Base-by-base conservation (phyloP, 2,797 vertebrate species). In the Clarias laeviceps region DNA sequence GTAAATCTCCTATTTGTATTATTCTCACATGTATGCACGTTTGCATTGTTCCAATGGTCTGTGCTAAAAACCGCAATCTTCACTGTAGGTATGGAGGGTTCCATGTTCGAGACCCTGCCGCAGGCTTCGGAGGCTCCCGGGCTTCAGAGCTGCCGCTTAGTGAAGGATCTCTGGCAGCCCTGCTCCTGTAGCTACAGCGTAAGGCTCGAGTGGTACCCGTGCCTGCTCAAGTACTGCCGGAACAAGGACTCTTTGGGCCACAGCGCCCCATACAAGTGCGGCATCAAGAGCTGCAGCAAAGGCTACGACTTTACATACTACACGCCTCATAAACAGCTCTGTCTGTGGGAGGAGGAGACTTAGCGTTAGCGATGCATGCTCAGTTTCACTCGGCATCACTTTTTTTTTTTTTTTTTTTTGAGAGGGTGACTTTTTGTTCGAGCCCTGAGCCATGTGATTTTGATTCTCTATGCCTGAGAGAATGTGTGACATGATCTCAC, bases 221-320 rank as follows among this genome's bases (percentile, higher is more conserved):
- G 98, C 94, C 93, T 97, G 94, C 95, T 99, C 27, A 99, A 99
- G 90, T 99, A 97, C 93, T 99, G 98, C 94, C 96, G 94, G 89
- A 97, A 95, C 86, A 95, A 96, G 0, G 98, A 99, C 15, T 88
- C 94, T 12, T 86, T 87, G 0, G 96, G 97, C 81, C 96, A 94
- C 86, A 93, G 96, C 0, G 92, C 93, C 0, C 96, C 97, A 32
- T 99, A 99, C 94, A 99, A 98, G 88, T 99, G 98, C 0, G 98
- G 98, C 92, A 99, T 99, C 91, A 97, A 97, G 91, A 99, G 98
- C 94, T 99, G 98, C 95, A 97, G 97, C 93, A 98, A 99, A 91
- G 96, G 93, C 91, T 99, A 97, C 93, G 93, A 94, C 90, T 99
- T 99, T 7, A 92, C 97, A 68, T 99, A 96, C 92, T 97, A 96